Evolutionary conservation across 2,888 invertebrate species (phyloP), one percentile per base, ranked within the genome.

Genomic region (Andrena dorsata): DNA sequence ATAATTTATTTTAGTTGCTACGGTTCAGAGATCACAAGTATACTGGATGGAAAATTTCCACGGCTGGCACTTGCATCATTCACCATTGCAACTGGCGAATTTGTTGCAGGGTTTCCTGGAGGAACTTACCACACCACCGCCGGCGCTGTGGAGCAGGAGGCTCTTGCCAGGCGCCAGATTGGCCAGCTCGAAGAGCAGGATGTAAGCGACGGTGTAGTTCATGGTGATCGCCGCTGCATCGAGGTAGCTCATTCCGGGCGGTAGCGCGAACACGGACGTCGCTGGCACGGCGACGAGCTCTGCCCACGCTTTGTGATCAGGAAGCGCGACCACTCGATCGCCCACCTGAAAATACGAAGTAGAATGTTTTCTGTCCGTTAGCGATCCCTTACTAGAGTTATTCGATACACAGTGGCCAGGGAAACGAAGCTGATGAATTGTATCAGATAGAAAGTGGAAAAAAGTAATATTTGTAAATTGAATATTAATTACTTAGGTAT

Each of bases 271-370:
- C 85, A 97, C 97, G 90, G 96, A 96, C 92, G 96, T 96, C n/a
- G 97, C 96, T 2, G 97, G 97, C 28, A 97, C 97, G 1, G 96
- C 95, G 7, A 97, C 97, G 81, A 97, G 94, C 94, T 98, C 98
- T 7, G 98, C 97, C 98, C 98, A 98, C 2, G 97, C 98, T 89
- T 95, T 95, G 95, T 96, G 97, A 94, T 98, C 97, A 0, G 97
- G 97, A 77, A 98, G 95, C 0, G 97, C 98, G 10, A 98, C 97
- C 23, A 98, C 98, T 92, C 96, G 95, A 92, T 97, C 97, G 63
- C 97, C 97, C 87, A 97, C 96, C 97, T 97, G 93, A 68, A 87
- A 83, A 69, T 51, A 73, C 73, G 61, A 60, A 79, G 49, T 26
- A 47, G 28, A 80, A 80, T 72, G 72, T 65, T 60, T 71, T 49